Conservation (phyloP, 2,888 invertebrate species). For the Tiliacea citrago region DNA sequence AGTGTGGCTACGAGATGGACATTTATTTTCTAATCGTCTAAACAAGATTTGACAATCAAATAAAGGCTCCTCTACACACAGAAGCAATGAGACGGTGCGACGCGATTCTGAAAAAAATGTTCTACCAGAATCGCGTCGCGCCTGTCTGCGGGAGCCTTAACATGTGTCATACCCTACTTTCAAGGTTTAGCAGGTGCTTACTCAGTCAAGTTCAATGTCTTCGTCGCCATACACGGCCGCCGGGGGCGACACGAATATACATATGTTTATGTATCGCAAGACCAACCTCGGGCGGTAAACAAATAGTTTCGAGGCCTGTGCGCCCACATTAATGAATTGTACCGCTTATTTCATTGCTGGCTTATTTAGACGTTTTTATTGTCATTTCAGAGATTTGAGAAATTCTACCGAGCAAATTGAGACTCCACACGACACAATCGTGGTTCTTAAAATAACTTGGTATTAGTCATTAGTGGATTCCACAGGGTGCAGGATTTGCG, state of each 20-base stretch:
- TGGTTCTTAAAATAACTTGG: slow-evolving; percentile 26
- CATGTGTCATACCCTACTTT: slow-evolving; percentile 15
- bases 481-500: background rate
- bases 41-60: background rate
- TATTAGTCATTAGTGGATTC: slow-evolving; percentile 31
- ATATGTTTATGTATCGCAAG: slow-evolving; percentile 32
- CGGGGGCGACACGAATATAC: slow-evolving; percentile 27
- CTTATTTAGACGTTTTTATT: slow-evolving; percentile 40
- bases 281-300: slow-evolving; percentile 18
- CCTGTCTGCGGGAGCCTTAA: background rate
- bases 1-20: background rate
- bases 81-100: no score
- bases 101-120: no score
- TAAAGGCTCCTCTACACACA: no score
- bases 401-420: slow-evolving; percentile 6
- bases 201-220: slow-evolving; percentile 57
- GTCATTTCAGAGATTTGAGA: slow-evolving; percentile 13
- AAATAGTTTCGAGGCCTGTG: slow-evolving; percentile 17
- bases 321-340: slow-evolving; percentile 26
- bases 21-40: background rate
- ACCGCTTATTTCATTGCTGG: background rate
- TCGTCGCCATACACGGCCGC: background rate
- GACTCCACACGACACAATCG: slow-evolving; percentile 6
- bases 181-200: slow-evolving; percentile 48
- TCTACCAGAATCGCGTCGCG: no score